Base-by-base conservation (phyloP, 2,888 invertebrate genomes). In the Andrena bicolor region DNA sequence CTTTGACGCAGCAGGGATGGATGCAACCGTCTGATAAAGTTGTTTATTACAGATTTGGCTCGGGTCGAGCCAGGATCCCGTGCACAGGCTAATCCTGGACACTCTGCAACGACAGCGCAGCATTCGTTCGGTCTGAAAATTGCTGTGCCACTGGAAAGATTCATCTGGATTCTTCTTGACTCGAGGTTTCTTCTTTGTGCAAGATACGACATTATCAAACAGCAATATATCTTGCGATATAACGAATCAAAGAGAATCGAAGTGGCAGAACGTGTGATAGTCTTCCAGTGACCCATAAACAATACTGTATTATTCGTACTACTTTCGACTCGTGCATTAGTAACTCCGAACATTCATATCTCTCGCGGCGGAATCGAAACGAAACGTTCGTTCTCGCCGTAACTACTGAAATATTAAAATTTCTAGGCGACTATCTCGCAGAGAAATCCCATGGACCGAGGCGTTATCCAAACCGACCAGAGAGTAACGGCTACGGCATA, bases 11-110 rank as follows among this genome's bases (percentile, higher is more conserved):
- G 20, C 48, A 13, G 13, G 56, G 32, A 66, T 53, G 70, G 60
- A 71, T 71, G 70, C 32, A 49, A 35, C 7, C 51, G 71, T 49
- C 48, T 30, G 71, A 80, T 71, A 76, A 65, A 72, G 71, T 65
- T 65, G 71, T 71, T 56, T 56, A 64, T 71, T 71, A 28, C 68
- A 41, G 26, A 72, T 72, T 65, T 48, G 20, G 41, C 32, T 10
- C 2, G 13, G 28, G 28, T 35, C 32, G 20, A n/a, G 30, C 4
- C 7, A n/a, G 7, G 26, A 13, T 16, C 49, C 51, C 30, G 16
- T 4, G n/a, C 3, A 0, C 16, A 2, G 10, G 4, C 28, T n/a
- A 51, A 65, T 58, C 32, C 41, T 6, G 8, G 8, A 13, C 23
- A 32, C 8, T 16, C 13, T 6, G 28, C 41, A 23, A 26, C 13